These are phyloP conservation scores for Trichogramma evanescens DNA, from an alignment of 2,888 invertebrate species.

Conservation along the genomic window DNA sequence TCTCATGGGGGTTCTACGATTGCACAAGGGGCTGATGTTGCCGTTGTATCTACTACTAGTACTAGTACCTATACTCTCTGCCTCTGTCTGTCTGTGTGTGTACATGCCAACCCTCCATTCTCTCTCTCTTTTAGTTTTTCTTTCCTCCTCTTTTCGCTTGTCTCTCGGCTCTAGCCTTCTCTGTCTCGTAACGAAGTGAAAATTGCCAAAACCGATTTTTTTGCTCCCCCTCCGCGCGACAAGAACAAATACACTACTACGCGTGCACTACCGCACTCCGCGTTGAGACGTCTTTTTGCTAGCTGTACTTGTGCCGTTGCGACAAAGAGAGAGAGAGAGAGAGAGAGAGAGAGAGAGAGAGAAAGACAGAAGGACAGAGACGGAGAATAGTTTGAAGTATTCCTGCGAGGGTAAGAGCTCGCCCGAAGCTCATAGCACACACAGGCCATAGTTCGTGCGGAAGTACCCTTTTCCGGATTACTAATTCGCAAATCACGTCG, in stretches of 20 bases:
- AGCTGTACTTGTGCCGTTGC: neutral
- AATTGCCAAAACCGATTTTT: conserved; percentile 31
- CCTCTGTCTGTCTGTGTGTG: no score
- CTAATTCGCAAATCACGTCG: conserved; percentile 20
- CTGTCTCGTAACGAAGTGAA: conserved; percentile 39
- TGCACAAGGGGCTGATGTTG: conserved; percentile 15
- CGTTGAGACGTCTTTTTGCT: neutral
- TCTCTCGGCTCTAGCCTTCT: no score
- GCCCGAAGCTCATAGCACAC: neutral
- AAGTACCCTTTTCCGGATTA: conserved; percentile 12
- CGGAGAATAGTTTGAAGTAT: neutral
- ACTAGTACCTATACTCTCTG: no score
- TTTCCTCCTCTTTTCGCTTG: no score
- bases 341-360: neutral
- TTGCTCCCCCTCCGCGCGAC: no score
- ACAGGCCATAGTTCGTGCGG: neutral
- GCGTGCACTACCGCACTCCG: no score
- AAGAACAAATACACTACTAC: no score
- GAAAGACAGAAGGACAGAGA: neutral
- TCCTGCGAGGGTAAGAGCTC: neutral
- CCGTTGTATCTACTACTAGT: neutral
- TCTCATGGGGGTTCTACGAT: conserved; percentile 22
- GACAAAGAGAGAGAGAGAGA: neutral
- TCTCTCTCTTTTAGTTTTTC: no score
- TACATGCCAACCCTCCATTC: no score